Conservation (phyloP, 1,140 invertebrate genomes). For the Aphelenchoides fujianensis region DNA sequence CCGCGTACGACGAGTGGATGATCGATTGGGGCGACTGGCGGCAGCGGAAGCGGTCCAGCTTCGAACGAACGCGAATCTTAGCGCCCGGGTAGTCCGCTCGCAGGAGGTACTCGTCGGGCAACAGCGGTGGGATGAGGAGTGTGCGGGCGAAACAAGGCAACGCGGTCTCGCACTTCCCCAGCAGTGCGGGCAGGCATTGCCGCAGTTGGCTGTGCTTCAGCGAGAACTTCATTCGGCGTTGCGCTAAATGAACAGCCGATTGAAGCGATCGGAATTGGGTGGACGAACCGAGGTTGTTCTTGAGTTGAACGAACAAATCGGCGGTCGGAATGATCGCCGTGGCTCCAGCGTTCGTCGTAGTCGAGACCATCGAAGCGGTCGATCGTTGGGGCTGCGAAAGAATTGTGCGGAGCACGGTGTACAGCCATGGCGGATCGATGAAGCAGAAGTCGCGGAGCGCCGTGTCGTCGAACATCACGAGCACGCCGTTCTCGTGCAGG, state of each 20-base stretch:
- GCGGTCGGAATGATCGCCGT: constrained; percentile 89
- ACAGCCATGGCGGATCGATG: constrained; percentile 95
- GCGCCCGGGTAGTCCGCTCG: constrained; percentile 64
- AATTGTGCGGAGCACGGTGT: constrained; percentile 75
- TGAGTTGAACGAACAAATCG: constrained; percentile 88
- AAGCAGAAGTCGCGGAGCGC: constrained; percentile 90
- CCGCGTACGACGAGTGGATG: not conserved
- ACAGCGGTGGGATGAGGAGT: constrained; percentile 82
- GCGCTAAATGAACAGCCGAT: not conserved
- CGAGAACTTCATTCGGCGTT: constrained; percentile 11
- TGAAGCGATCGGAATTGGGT: too few species aligned
- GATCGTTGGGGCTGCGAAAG: not conserved
- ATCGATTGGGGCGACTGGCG: constrained; percentile 1
- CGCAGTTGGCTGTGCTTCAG: constrained; percentile 46
- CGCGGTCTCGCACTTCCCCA: constrained; percentile 96
- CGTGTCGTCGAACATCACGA: constrained; percentile 96
- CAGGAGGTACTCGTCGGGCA: constrained; percentile 77
- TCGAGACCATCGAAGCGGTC: not conserved
- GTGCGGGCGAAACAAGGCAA: constrained; percentile 90
- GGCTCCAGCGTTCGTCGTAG: constrained; percentile 68
- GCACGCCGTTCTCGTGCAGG: constrained; percentile 91
- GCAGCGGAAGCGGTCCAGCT: constrained; percentile 39
- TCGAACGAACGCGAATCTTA: constrained; percentile 44
- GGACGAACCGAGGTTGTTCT: constrained; percentile 65
- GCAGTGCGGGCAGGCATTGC: constrained; percentile 79